Evolutionary conservation across 2,888 invertebrate genomes (phyloP).

Genomic region (Anoplius nigerrimus): DNA sequence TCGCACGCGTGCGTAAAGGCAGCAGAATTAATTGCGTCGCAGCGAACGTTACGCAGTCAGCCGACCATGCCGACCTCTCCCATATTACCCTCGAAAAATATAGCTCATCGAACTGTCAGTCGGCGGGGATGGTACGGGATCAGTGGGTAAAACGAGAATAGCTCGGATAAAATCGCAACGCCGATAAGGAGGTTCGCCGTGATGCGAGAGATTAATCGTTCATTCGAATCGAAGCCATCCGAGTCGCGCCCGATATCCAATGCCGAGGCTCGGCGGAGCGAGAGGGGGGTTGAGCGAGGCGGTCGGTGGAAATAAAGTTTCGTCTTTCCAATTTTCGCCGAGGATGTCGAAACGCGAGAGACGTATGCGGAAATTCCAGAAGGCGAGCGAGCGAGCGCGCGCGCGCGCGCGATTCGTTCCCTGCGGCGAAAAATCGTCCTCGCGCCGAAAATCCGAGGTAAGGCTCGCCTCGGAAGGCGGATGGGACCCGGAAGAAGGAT

Average conservation of each 20-base stretch:
- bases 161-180: too few relatives aligned
- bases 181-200: not conserved
- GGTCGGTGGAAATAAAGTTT: slow-evolving; percentile 43
- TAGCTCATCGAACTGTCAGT: too few relatives aligned
- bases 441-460: slow-evolving; percentile 3
- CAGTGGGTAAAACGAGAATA: too few relatives aligned
- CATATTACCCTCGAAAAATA: too few relatives aligned
- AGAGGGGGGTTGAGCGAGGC: not conserved
- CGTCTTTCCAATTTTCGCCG: slow-evolving; percentile 38
- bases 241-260: too few relatives aligned
- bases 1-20: slow-evolving; percentile 12
- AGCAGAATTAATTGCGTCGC: slow-evolving; percentile 15
- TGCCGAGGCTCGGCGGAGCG: not conserved
- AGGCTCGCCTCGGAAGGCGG: slow-evolving; percentile 19
- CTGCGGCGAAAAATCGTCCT: slow-evolving; percentile 38
- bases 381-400: slow-evolving; percentile 2
- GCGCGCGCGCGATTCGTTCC: slow-evolving; percentile 23
- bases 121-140: too few relatives aligned
- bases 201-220: slow-evolving; percentile 41
- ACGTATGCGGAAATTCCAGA: slow-evolving; percentile 23
- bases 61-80: too few relatives aligned
- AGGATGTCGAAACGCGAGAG: slow-evolving; percentile 11
- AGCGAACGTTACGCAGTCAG: not conserved
- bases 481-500: slow-evolving; percentile 2
- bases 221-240: slow-evolving; percentile 27